Conservation (phyloP, 35 echinoderm and acorn worm genomes). For the Holothuria glaberrima region DNA sequence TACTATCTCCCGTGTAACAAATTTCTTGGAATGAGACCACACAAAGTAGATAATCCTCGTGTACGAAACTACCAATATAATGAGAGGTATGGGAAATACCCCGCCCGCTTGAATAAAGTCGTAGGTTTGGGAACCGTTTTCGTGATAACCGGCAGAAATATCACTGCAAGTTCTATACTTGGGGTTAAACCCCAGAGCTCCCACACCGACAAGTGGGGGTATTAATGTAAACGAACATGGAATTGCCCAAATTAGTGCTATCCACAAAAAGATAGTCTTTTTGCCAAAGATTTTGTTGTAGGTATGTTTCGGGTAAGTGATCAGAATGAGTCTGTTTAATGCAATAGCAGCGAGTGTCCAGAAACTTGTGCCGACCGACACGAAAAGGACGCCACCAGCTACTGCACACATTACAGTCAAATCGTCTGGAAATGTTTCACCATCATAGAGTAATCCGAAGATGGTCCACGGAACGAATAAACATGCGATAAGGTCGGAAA, state of each 20-base stretch:
- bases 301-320: constrained; percentile 44
- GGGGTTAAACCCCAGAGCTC: constrained; percentile 75
- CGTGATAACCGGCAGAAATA: constrained; percentile 35
- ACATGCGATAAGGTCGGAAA: constrained; percentile 64
- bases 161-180: constrained; percentile 78
- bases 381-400: constrained; percentile 59
- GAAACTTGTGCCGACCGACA: constrained; percentile 68
- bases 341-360: constrained; percentile 77
- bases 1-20: constrained; percentile 7
- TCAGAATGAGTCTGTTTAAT: constrained; percentile 69
- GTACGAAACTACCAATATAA: constrained; percentile 73
- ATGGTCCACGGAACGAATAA: constrained; percentile 58
- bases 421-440: not conserved
- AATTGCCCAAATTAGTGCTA: constrained; percentile 67
- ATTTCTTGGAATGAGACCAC: constrained; percentile 42
- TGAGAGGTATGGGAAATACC: constrained; percentile 66
- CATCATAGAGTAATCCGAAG: constrained; percentile 9
- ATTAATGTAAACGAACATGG: constrained; percentile 64
- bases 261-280: constrained; percentile 45
- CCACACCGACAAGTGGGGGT: constrained; percentile 58
- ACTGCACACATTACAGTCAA: constrained; percentile 37
- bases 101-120: constrained; percentile 67
- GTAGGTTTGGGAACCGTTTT: constrained; percentile 55
- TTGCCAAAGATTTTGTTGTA: constrained; percentile 61
- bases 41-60: constrained; percentile 61